phyloP scores from a whole-genome alignment of 2,888 invertebrate genomes.

The Nudaria mundana region DNA sequence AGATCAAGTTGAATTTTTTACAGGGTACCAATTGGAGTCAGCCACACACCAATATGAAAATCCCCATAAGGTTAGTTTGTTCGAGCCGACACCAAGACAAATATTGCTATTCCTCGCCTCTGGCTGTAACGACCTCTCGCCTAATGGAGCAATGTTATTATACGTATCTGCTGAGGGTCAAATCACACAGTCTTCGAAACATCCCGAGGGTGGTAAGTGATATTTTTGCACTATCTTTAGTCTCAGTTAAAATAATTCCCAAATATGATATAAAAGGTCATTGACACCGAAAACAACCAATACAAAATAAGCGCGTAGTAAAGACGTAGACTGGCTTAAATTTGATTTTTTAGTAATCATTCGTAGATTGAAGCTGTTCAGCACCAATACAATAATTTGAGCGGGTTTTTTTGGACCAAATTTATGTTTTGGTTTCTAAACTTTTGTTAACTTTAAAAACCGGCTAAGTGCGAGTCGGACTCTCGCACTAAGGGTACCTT shows the following conservation, averaged over 20 bases:
- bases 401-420: too few species aligned
- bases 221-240: not conserved
- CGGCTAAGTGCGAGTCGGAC: too few species aligned
- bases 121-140: conserved; percentile 95
- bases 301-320: too few species aligned
- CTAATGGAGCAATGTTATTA: conserved; percentile 93
- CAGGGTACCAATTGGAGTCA: conserved; percentile 28
- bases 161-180: conserved; percentile 97
- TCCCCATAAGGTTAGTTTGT: conserved; percentile 97
- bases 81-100: conserved; percentile 96
- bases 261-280: too few species aligned
- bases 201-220: conserved; percentile 92
- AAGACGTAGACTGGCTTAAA: too few species aligned
- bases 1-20: conserved; percentile 23
- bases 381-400: too few species aligned
- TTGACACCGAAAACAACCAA: too few species aligned
- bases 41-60: conserved; percentile 67
- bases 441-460: too few species aligned
- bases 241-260: not conserved
- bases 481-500: too few species aligned
- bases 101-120: conserved; percentile 95
- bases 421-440: too few species aligned
- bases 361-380: too few species aligned
- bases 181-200: conserved; percentile 88
- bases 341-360: too few species aligned